These are phyloP conservation scores for Drosophila elegans DNA, from an alignment of 1,140 invertebrate genomes.

Conservation along the genomic window DNA sequence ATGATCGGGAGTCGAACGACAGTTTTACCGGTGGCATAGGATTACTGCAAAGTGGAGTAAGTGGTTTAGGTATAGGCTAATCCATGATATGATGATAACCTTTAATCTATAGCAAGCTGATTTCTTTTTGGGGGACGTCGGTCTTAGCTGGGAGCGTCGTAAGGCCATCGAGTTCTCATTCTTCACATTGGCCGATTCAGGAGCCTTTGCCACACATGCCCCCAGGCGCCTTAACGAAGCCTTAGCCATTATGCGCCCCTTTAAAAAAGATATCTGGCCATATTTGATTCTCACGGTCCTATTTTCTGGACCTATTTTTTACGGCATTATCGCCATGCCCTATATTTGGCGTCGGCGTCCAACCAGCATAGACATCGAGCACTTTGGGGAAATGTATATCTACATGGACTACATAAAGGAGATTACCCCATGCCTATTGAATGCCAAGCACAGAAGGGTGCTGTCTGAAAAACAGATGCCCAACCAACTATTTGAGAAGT, in stretches of 20 bases:
- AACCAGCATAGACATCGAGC: slow-evolving; percentile 41
- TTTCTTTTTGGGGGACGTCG: slow-evolving; percentile 89
- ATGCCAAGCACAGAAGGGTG: neutral
- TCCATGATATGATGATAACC: slow-evolving; percentile 6
- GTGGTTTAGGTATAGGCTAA: neutral
- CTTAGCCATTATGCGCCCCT: slow-evolving; percentile 88
- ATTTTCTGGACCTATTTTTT: slow-evolving; percentile 86
- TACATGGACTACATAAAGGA: slow-evolving; percentile 77
- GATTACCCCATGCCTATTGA: slow-evolving; percentile 57
- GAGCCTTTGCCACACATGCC: slow-evolving; percentile 89
- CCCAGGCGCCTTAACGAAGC: slow-evolving; percentile 89
- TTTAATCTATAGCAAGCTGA: slow-evolving; percentile 87
- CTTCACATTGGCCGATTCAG: slow-evolving; percentile 89
- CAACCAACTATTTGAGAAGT: slow-evolving; percentile 86
- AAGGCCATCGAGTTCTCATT: slow-evolving; percentile 90
- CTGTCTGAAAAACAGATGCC: slow-evolving; percentile 54
- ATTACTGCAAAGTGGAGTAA: slow-evolving; percentile 88
- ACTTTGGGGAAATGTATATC: slow-evolving; percentile 30
- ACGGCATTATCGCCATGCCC: slow-evolving; percentile 85
- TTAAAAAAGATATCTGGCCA: slow-evolving; percentile 89
- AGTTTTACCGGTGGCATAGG: slow-evolving; percentile 89
- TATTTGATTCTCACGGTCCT: slow-evolving; percentile 86
- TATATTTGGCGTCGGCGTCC: slow-evolving; percentile 77
- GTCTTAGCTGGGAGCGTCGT: slow-evolving; percentile 88
- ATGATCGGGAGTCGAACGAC: slow-evolving; percentile 86